A percentile compares a stretch with the other conserved stretches of the same genome.
phyloP scores from a whole-genome alignment of 2,797 vertebrate genomes.

The Manis pentadactyla region DNA sequence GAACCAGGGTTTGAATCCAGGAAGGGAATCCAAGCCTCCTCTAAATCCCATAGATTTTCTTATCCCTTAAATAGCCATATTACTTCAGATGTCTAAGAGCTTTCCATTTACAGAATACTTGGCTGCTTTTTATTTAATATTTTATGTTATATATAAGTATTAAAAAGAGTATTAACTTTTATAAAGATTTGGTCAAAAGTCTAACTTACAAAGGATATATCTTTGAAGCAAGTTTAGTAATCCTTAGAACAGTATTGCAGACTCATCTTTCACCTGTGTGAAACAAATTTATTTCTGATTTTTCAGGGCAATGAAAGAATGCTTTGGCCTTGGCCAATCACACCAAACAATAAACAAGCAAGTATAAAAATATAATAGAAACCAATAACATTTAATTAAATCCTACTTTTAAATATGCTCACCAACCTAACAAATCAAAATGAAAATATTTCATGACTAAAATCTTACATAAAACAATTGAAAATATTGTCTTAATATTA shows the following conservation, averaged over 20 bases:
- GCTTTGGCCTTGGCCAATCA: neutral
- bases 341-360: neutral
- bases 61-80: neutral
- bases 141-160: neutral
- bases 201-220: neutral
- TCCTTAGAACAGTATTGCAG: neutral
- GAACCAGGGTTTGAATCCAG: neutral
- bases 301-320: neutral
- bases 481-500: neutral
- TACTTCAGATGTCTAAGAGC: neutral
- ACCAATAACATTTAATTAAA: neutral
- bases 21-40: too few species aligned
- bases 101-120: neutral
- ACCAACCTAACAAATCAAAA: neutral
- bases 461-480: neutral
- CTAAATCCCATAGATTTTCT: neutral
- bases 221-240: neutral
- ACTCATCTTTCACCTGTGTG: neutral
- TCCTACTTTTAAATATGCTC: neutral
- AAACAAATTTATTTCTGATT: conserved; percentile 18
- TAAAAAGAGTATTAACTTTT: neutral
- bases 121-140: neutral
- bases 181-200: neutral
- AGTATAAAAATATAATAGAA: neutral
- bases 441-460: neutral